A percentile compares a stretch with the other conserved stretches of the same genome.
Evolutionary conservation across 2,888 invertebrate species (phyloP).

Genomic region (Sympetrum striolatum): DNA sequence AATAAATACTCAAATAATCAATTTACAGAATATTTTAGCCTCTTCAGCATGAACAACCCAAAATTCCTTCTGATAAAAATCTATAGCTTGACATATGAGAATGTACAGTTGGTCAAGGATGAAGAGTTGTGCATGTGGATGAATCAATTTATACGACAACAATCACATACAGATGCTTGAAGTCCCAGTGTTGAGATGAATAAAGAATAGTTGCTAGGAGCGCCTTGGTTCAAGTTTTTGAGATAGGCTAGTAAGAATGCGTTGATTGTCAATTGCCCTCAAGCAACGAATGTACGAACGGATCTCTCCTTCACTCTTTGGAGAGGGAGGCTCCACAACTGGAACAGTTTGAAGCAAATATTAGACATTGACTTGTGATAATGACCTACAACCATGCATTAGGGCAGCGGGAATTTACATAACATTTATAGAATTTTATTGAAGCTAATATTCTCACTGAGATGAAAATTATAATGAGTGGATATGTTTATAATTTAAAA

Average conservation of each 20-base stretch:
- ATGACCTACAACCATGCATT: neutral
- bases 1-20: conserved; percentile 11
- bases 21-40: neutral
- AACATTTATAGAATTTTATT: no score
- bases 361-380: no score
- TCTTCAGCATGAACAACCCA: neutral
- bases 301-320: conserved; percentile 74
- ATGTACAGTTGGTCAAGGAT: conserved; percentile 12
- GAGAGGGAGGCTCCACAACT: conserved; percentile 75
- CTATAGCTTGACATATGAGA: neutral
- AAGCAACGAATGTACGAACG: conserved; percentile 74
- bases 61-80: conserved; percentile 15
- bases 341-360: conserved; percentile 51
- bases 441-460: no score
- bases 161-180: neutral
- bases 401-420: no score
- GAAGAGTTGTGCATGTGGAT: neutral
- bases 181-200: conserved; percentile 17
- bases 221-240: conserved; percentile 75
- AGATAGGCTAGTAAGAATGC: conserved; percentile 77
- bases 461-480: no score
- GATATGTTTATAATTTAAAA: no score
- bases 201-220: conserved; percentile 56
- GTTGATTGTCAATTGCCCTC: conserved; percentile 80
- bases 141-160: neutral